A percentile compares a stretch with the other conserved stretches of the same genome.
These are phyloP conservation scores for Drosophila leontia DNA, from an alignment of 1,140 invertebrate genomes.

Conservation along the genomic window DNA sequence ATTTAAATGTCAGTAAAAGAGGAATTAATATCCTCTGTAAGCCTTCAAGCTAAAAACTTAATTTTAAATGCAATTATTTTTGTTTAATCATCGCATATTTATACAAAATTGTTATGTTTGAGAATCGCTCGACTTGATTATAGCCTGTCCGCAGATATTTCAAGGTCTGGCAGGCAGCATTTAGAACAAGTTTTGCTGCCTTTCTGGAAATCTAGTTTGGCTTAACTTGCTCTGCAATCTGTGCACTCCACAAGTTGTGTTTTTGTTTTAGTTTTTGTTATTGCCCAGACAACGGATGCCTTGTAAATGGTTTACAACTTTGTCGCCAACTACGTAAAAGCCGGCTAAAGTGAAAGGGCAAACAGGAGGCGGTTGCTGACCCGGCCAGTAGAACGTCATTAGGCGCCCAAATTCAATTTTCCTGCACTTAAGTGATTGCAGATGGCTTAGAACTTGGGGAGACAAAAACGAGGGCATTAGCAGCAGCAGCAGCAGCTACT, in stretches of 20 bases:
- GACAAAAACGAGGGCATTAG: conserved; percentile 21
- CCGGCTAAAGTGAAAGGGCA: conserved; percentile 64
- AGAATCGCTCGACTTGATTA: conserved; percentile 16
- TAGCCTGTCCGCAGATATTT: conserved; percentile 4
- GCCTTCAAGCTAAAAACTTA: background rate
- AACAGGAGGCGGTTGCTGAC: conserved; percentile 18
- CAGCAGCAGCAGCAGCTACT: conserved; percentile 21
- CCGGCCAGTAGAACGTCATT: conserved; percentile 40
- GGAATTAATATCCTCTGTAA: background rate
- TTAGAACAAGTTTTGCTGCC: conserved; percentile 34
- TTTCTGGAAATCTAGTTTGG: conserved; percentile 29
- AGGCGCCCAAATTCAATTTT: conserved; percentile 75
- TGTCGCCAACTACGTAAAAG: conserved; percentile 69
- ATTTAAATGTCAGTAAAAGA: conserved; percentile 26
- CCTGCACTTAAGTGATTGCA: conserved; percentile 61
- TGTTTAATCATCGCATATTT: conserved; percentile 20
- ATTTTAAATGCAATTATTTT: conserved; percentile 20
- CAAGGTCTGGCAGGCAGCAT: conserved; percentile 23
- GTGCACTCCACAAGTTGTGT: conserved; percentile 69
- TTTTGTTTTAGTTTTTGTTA: background rate
- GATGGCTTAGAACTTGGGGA: conserved; percentile 38
- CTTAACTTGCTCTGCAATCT: conserved; percentile 48
- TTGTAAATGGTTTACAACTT: conserved; percentile 73
- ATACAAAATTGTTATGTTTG: conserved; percentile 5
- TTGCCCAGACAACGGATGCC: conserved; percentile 29